A percentile compares a stretch with the other conserved stretches of the same genome.
These are phyloP conservation scores for Taphrorychus bicolor DNA, from an alignment of 2,888 invertebrate genomes.

Conservation along the genomic window DNA sequence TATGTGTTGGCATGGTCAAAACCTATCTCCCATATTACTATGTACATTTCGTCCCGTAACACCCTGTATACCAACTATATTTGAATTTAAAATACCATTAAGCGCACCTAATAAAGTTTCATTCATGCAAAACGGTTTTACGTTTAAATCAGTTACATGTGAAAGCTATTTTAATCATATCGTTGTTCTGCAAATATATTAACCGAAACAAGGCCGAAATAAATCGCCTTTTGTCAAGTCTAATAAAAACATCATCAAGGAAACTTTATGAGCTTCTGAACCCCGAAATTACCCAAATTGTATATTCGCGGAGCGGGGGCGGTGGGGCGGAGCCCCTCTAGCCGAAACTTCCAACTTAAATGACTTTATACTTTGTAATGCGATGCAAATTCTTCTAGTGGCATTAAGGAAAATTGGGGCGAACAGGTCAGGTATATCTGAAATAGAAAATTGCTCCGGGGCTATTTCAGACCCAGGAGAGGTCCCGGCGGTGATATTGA, in stretches of 20 bases:
- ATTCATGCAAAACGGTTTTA: no score
- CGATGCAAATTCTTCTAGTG: slow-evolving; percentile 26
- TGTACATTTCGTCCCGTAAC: no score
- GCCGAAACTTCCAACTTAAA: slow-evolving; percentile 16
- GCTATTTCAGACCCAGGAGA: neutral
- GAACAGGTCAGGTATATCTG: slow-evolving; percentile 20
- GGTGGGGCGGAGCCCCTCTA: neutral
- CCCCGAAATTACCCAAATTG: neutral
- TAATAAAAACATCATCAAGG: neutral
- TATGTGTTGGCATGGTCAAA: no score
- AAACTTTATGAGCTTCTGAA: neutral
- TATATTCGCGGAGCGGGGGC: neutral
- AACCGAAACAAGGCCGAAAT: no score
- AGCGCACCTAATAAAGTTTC: no score
- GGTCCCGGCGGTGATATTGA: neutral
- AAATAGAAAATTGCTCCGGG: slow-evolving; percentile 5
- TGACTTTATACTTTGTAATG: slow-evolving; percentile 25
- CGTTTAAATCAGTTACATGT: no score
- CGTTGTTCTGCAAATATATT: no score
- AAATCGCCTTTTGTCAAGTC: no score
- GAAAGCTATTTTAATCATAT: no score
- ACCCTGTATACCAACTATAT: no score
- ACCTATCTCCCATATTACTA: no score
- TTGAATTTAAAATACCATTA: no score
- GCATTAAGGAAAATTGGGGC: slow-evolving; percentile 17